These are phyloP conservation scores for Trematomus loennbergii DNA, from an alignment of 2,113 vertebrate genomes.

Conservation along the genomic window DNA sequence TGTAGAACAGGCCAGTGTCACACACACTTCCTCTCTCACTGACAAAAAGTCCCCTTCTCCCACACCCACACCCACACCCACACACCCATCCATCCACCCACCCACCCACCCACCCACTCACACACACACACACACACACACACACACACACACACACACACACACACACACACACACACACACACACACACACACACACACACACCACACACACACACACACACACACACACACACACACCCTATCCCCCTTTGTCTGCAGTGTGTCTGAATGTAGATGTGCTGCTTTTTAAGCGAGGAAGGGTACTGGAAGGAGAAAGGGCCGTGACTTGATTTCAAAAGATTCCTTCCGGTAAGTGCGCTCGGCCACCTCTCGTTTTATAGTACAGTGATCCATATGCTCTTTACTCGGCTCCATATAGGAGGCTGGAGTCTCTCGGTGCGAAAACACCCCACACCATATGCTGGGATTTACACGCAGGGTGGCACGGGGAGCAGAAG, in stretches of 20 bases:
- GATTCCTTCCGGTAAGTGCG: conserved; percentile 19
- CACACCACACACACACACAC: neutral
- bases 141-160: no score
- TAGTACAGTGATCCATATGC: conserved; percentile 33
- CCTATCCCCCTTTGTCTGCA: conserved; percentile 24
- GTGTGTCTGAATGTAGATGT: conserved; percentile 56
- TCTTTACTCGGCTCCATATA: conserved; percentile 19
- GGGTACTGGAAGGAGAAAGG: conserved; percentile 60
- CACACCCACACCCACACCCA: neutral
- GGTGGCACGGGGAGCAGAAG: neutral
- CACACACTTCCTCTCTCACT: conserved; percentile 14
- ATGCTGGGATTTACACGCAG: conserved; percentile 22
- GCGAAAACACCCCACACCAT: neutral
- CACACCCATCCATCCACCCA: neutral
- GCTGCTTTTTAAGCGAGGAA: conserved; percentile 52
- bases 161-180: neutral
- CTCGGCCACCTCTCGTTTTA: conserved; percentile 29
- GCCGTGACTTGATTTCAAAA: conserved; percentile 62
- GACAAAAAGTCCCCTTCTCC: neutral
- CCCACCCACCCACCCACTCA: neutral
- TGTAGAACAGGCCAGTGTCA: conserved; percentile 34
- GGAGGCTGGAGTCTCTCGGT: neutral
- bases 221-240: conserved; percentile 2
- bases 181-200: conserved; percentile 8
- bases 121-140: neutral